These are phyloP conservation scores for Euproctis similis DNA, from an alignment of 2,888 invertebrate genomes.

Conservation along the genomic window DNA sequence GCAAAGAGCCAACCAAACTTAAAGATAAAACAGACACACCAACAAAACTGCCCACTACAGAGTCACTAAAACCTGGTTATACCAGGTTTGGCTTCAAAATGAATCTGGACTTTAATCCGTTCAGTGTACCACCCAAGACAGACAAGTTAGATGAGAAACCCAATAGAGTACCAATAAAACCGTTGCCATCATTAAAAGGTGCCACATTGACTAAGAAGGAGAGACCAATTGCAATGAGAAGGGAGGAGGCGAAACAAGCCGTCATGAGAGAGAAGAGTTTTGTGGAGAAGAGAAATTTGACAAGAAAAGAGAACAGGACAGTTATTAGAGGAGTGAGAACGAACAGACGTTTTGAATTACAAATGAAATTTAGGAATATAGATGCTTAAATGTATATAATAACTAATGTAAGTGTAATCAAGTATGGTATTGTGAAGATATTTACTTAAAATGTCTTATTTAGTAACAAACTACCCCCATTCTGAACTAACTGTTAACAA, in stretches of 20 bases:
- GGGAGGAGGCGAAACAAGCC: slow-evolving; percentile 42
- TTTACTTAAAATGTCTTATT: too few species aligned
- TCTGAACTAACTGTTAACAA: too few species aligned
- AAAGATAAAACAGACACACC: slow-evolving; percentile 32
- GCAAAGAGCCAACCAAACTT: slow-evolving; percentile 15
- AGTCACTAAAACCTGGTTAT: slow-evolving; percentile 42
- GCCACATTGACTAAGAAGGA: slow-evolving; percentile 20
- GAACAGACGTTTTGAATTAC: slow-evolving; percentile 82
- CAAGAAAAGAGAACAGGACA: slow-evolving; percentile 57
- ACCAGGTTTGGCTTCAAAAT: slow-evolving; percentile 71
- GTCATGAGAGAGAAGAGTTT: slow-evolving; percentile 57
- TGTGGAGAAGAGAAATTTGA: slow-evolving; percentile 33
- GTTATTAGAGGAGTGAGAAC: slow-evolving; percentile 80
- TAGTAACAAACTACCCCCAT: too few species aligned
- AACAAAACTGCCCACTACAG: slow-evolving; percentile 28
- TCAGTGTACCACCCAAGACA: slow-evolving; percentile 39
- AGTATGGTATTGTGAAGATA: too few species aligned
- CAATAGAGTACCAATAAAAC: slow-evolving; percentile 23
- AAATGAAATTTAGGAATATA: slow-evolving; percentile 79
- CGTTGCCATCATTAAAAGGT: slow-evolving; percentile 40
- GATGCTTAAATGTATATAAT: slow-evolving; percentile 23
- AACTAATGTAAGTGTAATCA: too few species aligned
- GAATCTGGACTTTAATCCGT: slow-evolving; percentile 55
- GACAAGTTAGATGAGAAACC: slow-evolving; percentile 23
- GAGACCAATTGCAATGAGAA: slow-evolving; percentile 12